phyloP scores from a whole-genome alignment of 2,888 invertebrate species.

The Tenodera sinensis region DNA sequence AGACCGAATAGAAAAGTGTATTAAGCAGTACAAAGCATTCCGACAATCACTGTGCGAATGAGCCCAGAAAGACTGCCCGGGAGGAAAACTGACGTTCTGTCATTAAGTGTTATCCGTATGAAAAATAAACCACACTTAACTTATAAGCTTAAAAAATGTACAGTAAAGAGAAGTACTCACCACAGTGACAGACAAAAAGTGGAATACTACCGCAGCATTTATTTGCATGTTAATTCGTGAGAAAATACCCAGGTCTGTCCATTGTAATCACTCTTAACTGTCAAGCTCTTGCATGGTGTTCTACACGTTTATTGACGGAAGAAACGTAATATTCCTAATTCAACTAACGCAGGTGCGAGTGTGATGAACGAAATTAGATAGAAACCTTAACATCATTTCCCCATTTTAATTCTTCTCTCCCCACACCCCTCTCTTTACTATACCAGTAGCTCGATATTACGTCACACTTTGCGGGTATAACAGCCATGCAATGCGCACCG shows the following conservation, averaged over 20 bases:
- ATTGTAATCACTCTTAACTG: background rate
- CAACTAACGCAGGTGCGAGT: background rate
- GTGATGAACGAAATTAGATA: background rate
- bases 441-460: slow-evolving; percentile 1
- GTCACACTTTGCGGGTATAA: slow-evolving; percentile 20
- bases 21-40: too few species aligned
- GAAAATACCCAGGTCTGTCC: background rate
- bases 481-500: background rate
- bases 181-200: background rate
- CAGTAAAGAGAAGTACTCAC: background rate
- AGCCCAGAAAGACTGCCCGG: too few species aligned
- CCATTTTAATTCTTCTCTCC: background rate
- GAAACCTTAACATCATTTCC: background rate
- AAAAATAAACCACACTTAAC: background rate
- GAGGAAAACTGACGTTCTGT: background rate
- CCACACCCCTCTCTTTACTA: background rate
- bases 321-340: background rate
- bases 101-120: background rate
- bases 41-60: too few species aligned
- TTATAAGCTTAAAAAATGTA: background rate
- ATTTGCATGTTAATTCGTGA: background rate
- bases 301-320: background rate
- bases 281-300: background rate
- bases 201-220: background rate
- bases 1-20: too few species aligned